Conservation (phyloP, 1,140 invertebrate species). For the Pygmarrhopalites habei region DNA sequence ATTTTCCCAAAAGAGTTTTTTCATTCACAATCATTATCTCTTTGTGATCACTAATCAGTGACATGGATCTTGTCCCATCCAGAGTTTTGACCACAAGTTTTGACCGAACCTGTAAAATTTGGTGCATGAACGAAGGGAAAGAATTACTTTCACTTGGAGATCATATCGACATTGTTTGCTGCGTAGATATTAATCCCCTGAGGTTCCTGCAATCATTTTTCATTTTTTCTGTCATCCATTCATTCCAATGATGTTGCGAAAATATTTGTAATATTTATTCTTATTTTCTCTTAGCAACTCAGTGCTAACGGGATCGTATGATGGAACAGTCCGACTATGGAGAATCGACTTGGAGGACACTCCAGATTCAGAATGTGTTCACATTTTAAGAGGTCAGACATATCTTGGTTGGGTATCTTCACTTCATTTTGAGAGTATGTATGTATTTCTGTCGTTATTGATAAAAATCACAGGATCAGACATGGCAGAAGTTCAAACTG, state of each 20-base stretch:
- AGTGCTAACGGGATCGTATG: constrained; percentile 15
- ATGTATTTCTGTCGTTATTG: background rate
- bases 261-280: too few species aligned
- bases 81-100: constrained; percentile 76
- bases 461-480: background rate
- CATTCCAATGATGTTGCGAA: too few species aligned
- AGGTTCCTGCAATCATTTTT: too few species aligned
- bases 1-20: too few species aligned
- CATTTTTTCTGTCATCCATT: too few species aligned
- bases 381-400: background rate
- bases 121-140: constrained; percentile 60
- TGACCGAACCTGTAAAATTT: constrained; percentile 75
- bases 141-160: constrained; percentile 62
- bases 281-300: background rate
- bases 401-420: too few species aligned
- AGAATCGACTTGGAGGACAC: background rate
- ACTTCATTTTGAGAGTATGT: background rate
- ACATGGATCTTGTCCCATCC: too few species aligned
- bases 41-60: too few species aligned
- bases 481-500: background rate
- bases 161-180: constrained; percentile 73
- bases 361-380: background rate
- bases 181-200: constrained; percentile 60
- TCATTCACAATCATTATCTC: too few species aligned
- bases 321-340: constrained; percentile 16